A percentile compares a stretch with the other conserved stretches of the same genome.
These are phyloP conservation scores for Acanthisitta chloris DNA, from an alignment of 2,113 vertebrate species.

Conservation along the genomic window DNA sequence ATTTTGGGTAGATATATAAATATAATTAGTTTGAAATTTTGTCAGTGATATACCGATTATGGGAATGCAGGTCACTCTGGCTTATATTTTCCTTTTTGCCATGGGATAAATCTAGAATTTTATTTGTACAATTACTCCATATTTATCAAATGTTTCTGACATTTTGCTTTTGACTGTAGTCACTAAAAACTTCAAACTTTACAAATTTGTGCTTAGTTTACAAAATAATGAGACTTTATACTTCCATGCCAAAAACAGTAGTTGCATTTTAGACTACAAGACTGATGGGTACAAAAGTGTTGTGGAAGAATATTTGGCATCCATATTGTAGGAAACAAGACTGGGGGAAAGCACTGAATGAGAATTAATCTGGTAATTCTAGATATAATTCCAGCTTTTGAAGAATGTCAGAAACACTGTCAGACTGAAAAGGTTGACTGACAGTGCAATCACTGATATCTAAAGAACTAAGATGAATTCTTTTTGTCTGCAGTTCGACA, in stretches of 20 bases:
- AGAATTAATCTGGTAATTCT: not conserved
- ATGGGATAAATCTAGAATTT: not conserved
- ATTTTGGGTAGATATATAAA: not conserved
- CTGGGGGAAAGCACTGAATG: not conserved
- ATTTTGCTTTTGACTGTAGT: not conserved
- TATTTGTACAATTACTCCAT: not conserved
- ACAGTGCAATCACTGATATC: not conserved
- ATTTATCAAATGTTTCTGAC: not conserved
- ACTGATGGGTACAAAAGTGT: not conserved
- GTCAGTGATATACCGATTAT: not conserved
- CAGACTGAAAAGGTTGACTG: not conserved
- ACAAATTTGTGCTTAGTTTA: not conserved
- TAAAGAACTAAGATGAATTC: not conserved
- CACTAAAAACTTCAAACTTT: not conserved
- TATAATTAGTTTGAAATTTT: not conserved
- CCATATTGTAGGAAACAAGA: not conserved
- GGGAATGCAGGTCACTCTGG: not conserved
- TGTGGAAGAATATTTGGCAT: not conserved
- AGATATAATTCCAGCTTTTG: not conserved
- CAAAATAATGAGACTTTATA: not conserved
- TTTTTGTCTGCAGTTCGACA: not conserved
- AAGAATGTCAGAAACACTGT: not conserved
- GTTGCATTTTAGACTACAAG: not conserved
- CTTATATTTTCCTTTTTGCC: not conserved
- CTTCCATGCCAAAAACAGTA: not conserved